phyloP scores from a whole-genome alignment of 2,888 invertebrate species.

The Parascotia fuliginaria region DNA sequence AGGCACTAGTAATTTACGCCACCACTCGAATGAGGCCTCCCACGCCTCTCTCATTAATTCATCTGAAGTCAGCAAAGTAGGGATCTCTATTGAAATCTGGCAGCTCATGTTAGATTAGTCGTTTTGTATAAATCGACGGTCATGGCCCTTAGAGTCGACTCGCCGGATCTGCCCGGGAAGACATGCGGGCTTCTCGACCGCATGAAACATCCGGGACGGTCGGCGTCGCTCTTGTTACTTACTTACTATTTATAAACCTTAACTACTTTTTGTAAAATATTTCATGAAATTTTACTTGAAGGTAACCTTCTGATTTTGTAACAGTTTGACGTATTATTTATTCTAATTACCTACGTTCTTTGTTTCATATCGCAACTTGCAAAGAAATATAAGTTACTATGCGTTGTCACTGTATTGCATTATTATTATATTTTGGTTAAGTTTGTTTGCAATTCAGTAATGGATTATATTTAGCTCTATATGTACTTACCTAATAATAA shows the following conservation, averaged over 20 bases:
- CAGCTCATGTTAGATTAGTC: constrained; percentile 59
- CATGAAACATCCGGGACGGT: constrained; percentile 62
- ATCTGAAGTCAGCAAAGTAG: constrained; percentile 46
- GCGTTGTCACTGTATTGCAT: no score
- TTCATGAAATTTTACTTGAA: not conserved
- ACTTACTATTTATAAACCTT: constrained; percentile 21
- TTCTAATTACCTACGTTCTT: no score
- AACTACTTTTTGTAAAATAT: constrained; percentile 12
- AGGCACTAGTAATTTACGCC: constrained; percentile 66
- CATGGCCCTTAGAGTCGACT: constrained; percentile 54
- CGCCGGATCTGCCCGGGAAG: constrained; percentile 57
- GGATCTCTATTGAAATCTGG: constrained; percentile 51
- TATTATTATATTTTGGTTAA: no score
- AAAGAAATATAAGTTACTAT: no score
- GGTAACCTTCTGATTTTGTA: not conserved
- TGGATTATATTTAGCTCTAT: no score
- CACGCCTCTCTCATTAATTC: constrained; percentile 54
- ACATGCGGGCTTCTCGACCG: constrained; percentile 65
- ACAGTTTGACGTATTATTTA: not conserved
- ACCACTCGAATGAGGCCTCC: constrained; percentile 61
- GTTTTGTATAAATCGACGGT: constrained; percentile 67
- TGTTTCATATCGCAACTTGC: not conserved
- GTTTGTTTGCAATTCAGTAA: no score
- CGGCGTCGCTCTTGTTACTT: constrained; percentile 9
- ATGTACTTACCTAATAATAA: no score